phyloP scores from a whole-genome alignment of 2,888 invertebrate genomes.

The Amorpha juglandis region DNA sequence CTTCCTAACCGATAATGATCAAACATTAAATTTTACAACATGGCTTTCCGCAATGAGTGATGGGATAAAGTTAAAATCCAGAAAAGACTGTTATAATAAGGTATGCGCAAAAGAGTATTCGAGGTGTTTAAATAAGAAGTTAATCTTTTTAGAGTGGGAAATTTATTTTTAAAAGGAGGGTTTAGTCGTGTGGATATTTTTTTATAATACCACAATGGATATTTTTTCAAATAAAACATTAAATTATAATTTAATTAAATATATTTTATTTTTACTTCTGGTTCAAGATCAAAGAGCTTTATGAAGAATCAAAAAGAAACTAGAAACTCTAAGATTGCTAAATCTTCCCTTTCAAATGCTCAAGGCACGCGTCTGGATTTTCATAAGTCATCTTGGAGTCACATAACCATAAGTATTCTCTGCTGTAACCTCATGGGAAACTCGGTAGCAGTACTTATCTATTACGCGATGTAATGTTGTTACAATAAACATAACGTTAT shows the following conservation, averaged over 20 bases:
- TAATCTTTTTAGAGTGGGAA: background rate
- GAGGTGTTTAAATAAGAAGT: background rate
- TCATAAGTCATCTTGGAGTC: no score
- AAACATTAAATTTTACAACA: slow-evolving; percentile 14
- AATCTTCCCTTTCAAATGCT: no score
- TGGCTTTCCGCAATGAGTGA: background rate
- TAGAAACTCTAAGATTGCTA: no score
- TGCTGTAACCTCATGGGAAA: background rate
- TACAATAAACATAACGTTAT: slow-evolving; percentile 39
- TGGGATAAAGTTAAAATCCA: background rate
- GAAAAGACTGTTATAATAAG: background rate
- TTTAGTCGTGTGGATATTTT: no score
- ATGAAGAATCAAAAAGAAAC: no score
- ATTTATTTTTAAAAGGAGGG: background rate
- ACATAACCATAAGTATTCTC: no score
- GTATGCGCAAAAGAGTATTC: background rate
- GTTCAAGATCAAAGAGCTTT: no score
- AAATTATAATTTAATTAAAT: no score
- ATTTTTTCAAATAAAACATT: no score
- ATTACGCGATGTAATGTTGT: slow-evolving; percentile 27
- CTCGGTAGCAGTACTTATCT: background rate
- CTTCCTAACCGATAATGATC: background rate
- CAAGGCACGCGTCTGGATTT: no score
- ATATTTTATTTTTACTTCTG: no score
- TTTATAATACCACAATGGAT: no score